Evolutionary conservation across 2,888 invertebrate species (phyloP), one percentile per base, ranked within the genome.

Genomic region (Mechanitis mazaeus): DNA sequence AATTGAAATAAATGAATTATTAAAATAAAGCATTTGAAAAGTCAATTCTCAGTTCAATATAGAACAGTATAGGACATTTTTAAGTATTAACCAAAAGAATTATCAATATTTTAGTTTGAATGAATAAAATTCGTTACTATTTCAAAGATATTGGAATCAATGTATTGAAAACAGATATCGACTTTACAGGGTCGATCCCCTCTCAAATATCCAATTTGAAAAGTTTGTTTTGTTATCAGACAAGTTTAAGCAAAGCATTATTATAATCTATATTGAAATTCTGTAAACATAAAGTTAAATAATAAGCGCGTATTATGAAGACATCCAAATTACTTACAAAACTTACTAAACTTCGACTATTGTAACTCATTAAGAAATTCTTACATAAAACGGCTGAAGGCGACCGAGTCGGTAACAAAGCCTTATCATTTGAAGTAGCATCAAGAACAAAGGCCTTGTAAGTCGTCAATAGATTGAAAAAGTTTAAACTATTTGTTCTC

Each of bases 331-430:
- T 66, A 67, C 68, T 69, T 68, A 68, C 69, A 69, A 71, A 68
- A 66, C 65, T 58, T 64, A 66, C 66, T 65, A 68, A 72, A 73
- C 68, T 74, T 72, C 64, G 66, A 72, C 67, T 71, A 72, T 75
- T 68, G 71, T 58, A 64, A 67, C 71, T 71, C 73, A 73, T 77
- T 75, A 75, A 66, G 64, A 63, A 63, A 60, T 65, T 64, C 59
- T 62, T 68, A 68, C 61, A 69, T 71, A 70, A 70, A 68, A 71
- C 70, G 61, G 69, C 71, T 45, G 46, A 35, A 45, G 58, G 35
- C 38, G 28, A 9, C 20, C 20, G 33, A 47, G 11, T 59, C 64
- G 64, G 59, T 67, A 59, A 69, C 69, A 68, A 69, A 68, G 72
- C 66, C 67, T 68, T 69, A 68, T 68, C 61, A 66, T 65, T 54